phyloP scores from a whole-genome alignment of 2,113 vertebrate genomes.

The Epinephelus cyanopodus region DNA sequence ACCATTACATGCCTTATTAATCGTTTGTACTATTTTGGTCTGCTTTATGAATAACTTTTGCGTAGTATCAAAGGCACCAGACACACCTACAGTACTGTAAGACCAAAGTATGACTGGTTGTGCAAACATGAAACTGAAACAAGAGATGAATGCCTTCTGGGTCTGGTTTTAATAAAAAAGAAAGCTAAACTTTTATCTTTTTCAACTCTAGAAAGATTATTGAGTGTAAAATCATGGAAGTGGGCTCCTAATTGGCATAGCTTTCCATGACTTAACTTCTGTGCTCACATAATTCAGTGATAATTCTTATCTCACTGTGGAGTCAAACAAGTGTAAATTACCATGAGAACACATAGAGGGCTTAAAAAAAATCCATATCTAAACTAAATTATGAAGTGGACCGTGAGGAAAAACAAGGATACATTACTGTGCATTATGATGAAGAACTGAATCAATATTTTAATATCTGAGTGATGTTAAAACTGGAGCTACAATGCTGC shows the following conservation, averaged over 20 bases:
- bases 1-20: constrained; percentile 42
- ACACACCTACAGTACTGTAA: constrained; percentile 35
- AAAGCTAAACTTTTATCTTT: constrained; percentile 64
- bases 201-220: constrained; percentile 54
- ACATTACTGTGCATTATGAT: constrained; percentile 30
- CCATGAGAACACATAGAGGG: constrained; percentile 38
- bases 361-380: constrained; percentile 52
- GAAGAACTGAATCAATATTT: constrained; percentile 53
- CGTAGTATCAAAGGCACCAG: constrained; percentile 52
- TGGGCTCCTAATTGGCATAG: constrained; percentile 65
- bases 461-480: constrained; percentile 40
- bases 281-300: constrained; percentile 58
- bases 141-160: constrained; percentile 53
- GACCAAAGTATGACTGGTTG: constrained; percentile 40
- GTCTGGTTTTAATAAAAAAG: constrained; percentile 49
- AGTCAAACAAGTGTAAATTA: constrained; percentile 56
- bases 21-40: constrained; percentile 41
- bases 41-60: constrained; percentile 55
- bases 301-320: constrained; percentile 69
- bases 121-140: constrained; percentile 56
- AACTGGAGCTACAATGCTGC: constrained; percentile 17
- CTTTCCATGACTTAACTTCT: constrained; percentile 56
- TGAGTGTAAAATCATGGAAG: constrained; percentile 67
- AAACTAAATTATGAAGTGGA: constrained; percentile 39
- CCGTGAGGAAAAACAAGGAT: constrained; percentile 30